Evolutionary conservation across 2,797 vertebrate species (phyloP), one percentile per base, ranked within the genome.

Genomic region (Ceryle rudis): DNA sequence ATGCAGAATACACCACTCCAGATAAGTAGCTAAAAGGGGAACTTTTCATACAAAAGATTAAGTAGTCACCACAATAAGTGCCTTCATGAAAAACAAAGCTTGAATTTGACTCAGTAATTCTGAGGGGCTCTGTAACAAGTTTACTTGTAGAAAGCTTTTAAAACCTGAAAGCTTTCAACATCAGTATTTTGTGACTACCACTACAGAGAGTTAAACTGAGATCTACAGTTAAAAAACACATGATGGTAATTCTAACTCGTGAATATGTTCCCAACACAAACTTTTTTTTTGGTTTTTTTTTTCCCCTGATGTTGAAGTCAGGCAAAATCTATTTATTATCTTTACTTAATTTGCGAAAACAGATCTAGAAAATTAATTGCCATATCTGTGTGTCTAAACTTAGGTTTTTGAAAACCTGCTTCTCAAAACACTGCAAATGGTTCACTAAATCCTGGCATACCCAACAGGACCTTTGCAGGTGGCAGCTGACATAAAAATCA

Each of bases 31-130:
- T 97, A 86, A 79, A 93, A 95, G 97, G 97, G 83, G 94, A 98
- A 98, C 98, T 98, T 98, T 97, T 97, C 91, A 83, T 97, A 98
- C 98, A 96, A 94, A 97, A 97, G 97, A 96, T 97, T 71, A 92
- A 55, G 95, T 97, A 98, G 97, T 97, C 98, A 98, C 98, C 98
- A 98, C 97, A 84, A 21, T 1, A 16, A 84, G 46, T 89, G 60
- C 57, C 81, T 64, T 75, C 28, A 37, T 52, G 35, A 26, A 86
- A 96, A 95, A 89, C 23, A 73, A 81, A 93, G 51, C 39, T 88
- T 29, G 51, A 74, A 81, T 79, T 61, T 41, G 46, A 84, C 44
- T 90, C 35, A 7, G 55, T 41, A 77, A 67, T 91, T 84, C 75
- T 55, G 60, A 80, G 26, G 20, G 51, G n/a, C 23, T 87, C 41